Evolutionary conservation across 2,797 vertebrate genomes (phyloP).

Genomic region (Choloepus didactylus): DNA sequence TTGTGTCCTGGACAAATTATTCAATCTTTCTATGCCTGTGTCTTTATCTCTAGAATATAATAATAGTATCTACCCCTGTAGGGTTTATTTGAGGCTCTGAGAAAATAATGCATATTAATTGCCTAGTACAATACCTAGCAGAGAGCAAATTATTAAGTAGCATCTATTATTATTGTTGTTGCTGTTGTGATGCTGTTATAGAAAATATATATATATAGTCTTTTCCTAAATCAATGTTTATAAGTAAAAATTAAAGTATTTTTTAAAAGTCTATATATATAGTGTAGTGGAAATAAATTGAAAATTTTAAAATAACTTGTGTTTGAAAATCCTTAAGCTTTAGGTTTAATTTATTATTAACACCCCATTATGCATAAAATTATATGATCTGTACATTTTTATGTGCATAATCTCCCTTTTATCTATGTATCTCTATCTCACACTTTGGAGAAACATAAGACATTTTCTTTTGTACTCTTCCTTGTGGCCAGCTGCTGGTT

Average conservation of each 20-base stretch:
- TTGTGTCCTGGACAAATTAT: not conserved
- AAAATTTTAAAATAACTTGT: not conserved
- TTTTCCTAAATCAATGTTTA: not conserved
- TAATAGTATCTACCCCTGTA: not conserved
- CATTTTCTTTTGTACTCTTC: not conserved
- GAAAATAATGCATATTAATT: not conserved
- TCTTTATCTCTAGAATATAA: not conserved
- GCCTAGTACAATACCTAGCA: not conserved
- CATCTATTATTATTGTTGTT: not conserved
- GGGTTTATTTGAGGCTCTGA: not conserved
- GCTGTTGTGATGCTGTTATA: not conserved
- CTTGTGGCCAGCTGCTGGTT: not conserved
- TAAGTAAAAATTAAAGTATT: not conserved
- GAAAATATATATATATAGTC: not conserved
- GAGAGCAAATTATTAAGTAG: not conserved
- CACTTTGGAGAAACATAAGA: not conserved
- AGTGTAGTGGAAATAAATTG: not conserved
- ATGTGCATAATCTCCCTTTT: not conserved
- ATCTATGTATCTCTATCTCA: not conserved
- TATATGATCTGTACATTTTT: not conserved
- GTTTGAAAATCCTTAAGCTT: not conserved
- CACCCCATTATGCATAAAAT: not conserved
- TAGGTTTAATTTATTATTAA: not conserved
- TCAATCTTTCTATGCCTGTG: not conserved
- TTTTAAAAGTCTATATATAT: not conserved